These are phyloP conservation scores for Serrognathus titanus DNA, from an alignment of 2,888 invertebrate genomes.

Conservation along the genomic window DNA sequence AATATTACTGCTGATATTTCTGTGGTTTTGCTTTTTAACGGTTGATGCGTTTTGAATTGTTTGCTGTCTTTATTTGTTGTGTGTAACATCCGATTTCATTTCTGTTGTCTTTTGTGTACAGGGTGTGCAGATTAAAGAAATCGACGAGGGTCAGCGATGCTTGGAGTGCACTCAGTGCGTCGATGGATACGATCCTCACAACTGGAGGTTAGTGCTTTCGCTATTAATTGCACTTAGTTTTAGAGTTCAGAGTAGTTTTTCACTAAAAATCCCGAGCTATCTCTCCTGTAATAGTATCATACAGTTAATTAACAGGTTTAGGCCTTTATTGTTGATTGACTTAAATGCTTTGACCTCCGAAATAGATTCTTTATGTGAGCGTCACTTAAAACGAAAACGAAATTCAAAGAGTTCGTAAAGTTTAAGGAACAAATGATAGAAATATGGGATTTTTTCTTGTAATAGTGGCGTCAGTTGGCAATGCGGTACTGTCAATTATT, in stretches of 20 bases:
- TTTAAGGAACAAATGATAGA: no score
- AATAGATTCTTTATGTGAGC: no score
- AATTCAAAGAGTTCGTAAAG: no score
- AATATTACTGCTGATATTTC: not conserved
- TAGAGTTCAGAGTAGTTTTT: no score
- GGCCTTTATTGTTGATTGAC: no score
- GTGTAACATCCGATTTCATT: conserved; percentile 6
- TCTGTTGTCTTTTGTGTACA: conserved; percentile 50
- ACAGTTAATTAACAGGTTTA: no score
- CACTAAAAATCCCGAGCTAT: not conserved
- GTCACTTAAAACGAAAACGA: no score
- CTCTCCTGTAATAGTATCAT: not conserved
- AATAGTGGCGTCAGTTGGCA: no score
- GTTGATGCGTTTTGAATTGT: not conserved
- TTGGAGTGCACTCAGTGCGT: conserved; percentile 77
- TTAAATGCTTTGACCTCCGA: no score
- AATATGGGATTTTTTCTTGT: no score
- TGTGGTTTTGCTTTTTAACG: not conserved
- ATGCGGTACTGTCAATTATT: no score
- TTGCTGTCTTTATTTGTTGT: not conserved
- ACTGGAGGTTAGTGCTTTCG: conserved; percentile 74
- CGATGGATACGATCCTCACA: conserved; percentile 76
- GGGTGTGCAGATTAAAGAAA: conserved; percentile 84
- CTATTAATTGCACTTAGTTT: not conserved
- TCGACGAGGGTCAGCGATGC: conserved; percentile 83